Percentiles rank a stretch among this genome's conserved stretches.
Conservation (phyloP, 2,113 vertebrate species). For the Myodes glareolus region DNA sequence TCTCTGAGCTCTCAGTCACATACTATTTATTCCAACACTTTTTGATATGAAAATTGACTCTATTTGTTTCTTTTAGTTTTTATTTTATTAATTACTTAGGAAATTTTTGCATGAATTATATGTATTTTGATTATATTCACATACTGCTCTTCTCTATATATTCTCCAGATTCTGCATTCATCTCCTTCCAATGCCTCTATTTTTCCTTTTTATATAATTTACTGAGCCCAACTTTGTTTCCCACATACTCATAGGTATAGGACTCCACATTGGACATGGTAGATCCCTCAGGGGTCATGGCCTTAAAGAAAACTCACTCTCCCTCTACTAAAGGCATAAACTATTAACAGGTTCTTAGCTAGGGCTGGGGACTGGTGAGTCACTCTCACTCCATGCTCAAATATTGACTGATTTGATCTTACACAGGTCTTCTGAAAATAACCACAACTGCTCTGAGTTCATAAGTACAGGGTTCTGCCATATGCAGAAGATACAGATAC, state of each 20-base stretch:
- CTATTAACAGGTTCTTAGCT: background rate
- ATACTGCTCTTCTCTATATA: too few relatives aligned
- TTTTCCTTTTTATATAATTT: background rate
- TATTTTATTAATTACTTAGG: background rate
- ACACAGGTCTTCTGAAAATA: background rate
- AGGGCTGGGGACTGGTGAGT: too few relatives aligned
- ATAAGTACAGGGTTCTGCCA: background rate
- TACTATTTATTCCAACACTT: conserved; percentile 70
- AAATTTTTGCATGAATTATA: background rate
- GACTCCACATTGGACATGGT: too few relatives aligned
- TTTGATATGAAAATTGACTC: conserved; percentile 79
- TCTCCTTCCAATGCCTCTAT: too few relatives aligned
- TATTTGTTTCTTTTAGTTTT: conserved; percentile 62
- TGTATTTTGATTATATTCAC: background rate
- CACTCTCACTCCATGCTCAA: background rate
- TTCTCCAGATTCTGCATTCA: background rate
- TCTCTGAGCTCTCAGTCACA: conserved; percentile 66
- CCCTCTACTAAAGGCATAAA: too few relatives aligned
- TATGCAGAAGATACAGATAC: background rate
- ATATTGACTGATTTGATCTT: background rate
- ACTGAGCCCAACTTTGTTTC: background rate
- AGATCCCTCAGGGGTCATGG: background rate
- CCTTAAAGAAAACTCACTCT: background rate
- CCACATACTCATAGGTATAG: background rate
- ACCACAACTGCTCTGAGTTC: background rate